Conservation (phyloP, 1,140 invertebrate genomes). For the Trichomalopsis sarcophagae region DNA sequence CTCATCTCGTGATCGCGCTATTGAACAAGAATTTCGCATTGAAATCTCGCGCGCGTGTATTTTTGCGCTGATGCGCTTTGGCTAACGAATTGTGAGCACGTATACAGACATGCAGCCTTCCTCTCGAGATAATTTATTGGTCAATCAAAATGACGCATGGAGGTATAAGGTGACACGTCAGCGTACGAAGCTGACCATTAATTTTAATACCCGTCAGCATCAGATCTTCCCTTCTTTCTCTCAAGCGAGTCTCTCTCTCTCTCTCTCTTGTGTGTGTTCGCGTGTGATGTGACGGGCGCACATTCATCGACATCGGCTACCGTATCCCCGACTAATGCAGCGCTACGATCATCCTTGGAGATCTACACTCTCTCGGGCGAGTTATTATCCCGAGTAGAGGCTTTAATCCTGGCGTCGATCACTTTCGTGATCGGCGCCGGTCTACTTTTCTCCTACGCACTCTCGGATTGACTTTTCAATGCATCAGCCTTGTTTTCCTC, state of each 20-base stretch:
- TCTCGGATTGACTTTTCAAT: not conserved
- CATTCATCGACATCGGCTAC: slow-evolving; percentile 67
- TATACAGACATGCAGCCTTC: not conserved
- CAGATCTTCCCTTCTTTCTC: slow-evolving; percentile 59
- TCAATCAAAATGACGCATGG: slow-evolving; percentile 74
- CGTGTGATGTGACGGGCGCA: slow-evolving; percentile 49
- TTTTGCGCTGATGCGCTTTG: not conserved
- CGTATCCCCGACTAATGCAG: slow-evolving; percentile 65
- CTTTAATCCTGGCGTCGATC: slow-evolving; percentile 51
- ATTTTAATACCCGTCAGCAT: slow-evolving; percentile 72
- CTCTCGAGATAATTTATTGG: slow-evolving; percentile 71
- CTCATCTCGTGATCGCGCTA: not conserved
- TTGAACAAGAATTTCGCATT: slow-evolving; percentile 23
- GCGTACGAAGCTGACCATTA: slow-evolving; percentile 70
- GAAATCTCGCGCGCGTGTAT: not conserved
- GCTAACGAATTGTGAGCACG: slow-evolving; percentile 2
- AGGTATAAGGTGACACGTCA: slow-evolving; percentile 74
- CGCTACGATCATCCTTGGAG: slow-evolving; percentile 63
- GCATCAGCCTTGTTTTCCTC: not conserved
- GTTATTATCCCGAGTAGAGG: slow-evolving; percentile 56
- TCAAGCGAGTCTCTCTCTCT: slow-evolving; percentile 16
- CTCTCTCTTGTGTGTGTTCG: slow-evolving; percentile 27
- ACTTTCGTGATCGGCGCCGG: not conserved
- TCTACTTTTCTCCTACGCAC: not conserved
- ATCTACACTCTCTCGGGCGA: slow-evolving; percentile 54